Evolutionary conservation across 53 echinoderm and acorn worm genomes (phyloP), one percentile per base, ranked within the genome.

Genomic region (Antedon mediterranea): DNA sequence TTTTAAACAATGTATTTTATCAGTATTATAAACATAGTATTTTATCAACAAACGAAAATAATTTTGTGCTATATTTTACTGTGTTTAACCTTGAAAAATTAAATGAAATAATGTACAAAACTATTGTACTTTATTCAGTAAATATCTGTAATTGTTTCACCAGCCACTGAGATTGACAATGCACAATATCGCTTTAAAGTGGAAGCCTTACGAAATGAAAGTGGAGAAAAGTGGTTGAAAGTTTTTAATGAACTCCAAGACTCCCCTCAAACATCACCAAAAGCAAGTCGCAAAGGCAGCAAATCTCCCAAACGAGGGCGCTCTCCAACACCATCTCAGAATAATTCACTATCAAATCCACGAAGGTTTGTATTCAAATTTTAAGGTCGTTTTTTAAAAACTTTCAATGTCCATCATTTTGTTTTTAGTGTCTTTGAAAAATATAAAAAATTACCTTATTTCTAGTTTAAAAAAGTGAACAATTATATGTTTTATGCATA

Each of bases 161-260:
- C 79, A 85, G 80, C 31, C 75, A 70, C 74, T 18, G 41, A 75
- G 33, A 32, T 30, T 0, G 71, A 83, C 9, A 77, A 84, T 75
- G 78, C 33, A 4, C 88, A 85, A 28, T 91, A 77, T 76, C 80
- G 87, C 31, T 86, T 89, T 41, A 86, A 89, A 76, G 89, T 97
- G 23, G 91, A 97, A 72, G 86, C 89, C 43, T 75, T 97, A 11
- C 89, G 88, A 29, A 78, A 86, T 43, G 89, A 91, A 43, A 92
- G 97, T 33, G 97, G 97, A 28, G 84, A 91, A 75, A 81, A 87
- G 2, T 97, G 97, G 97, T 82, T 97, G 74, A 83, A 73, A n/a
- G 85, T 89, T 37, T 78, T 97, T 14, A 97, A 97, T 43, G 97
- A 97, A 78, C 75, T 97, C 73, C 88, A 84, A 32, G 82, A 88